Evolutionary conservation across 2,888 invertebrate species (phyloP).

Genomic region (Diplazon laetatorius): DNA sequence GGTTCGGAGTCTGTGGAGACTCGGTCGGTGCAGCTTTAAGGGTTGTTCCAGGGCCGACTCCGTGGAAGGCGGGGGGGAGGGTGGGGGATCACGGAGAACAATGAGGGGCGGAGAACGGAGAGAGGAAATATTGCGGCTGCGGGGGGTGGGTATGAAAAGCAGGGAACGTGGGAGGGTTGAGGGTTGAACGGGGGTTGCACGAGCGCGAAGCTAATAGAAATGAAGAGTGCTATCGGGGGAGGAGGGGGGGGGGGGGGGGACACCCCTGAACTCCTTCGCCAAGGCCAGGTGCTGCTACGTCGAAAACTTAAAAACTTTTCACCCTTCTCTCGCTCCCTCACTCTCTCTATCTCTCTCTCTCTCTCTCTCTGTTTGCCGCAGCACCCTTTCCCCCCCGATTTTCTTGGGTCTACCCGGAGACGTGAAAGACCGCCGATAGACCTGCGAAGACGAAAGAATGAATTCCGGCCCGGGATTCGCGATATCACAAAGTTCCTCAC

Average conservation of each 20-base stretch:
- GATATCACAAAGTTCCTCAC: constrained; percentile 57
- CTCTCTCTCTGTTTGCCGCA: constrained; percentile 30
- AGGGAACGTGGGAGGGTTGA: neutral
- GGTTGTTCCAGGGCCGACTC: constrained; percentile 36
- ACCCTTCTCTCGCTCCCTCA: too few species aligned
- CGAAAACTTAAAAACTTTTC: constrained; percentile 66
- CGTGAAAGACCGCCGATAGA: too few species aligned
- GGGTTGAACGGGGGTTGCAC: constrained; percentile 18
- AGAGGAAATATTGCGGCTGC: constrained; percentile 59
- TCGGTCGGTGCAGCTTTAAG: constrained; percentile 73
- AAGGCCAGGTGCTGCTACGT: constrained; percentile 61
- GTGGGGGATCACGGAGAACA: constrained; percentile 71
- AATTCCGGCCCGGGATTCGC: constrained; percentile 32
- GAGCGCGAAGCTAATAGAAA: constrained; percentile 76
- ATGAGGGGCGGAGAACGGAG: constrained; percentile 68
- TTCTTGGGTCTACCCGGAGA: neutral
- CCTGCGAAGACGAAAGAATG: constrained; percentile 37
- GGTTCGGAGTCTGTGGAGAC: too few species aligned
- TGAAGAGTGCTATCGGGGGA: constrained; percentile 76
- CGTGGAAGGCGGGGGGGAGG: constrained; percentile 64
- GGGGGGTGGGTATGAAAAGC: constrained; percentile 44
- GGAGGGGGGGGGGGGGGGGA: too few species aligned
- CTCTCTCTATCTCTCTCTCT: too few species aligned
- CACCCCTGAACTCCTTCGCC: constrained; percentile 65
- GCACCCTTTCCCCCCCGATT: constrained; percentile 16